These are phyloP conservation scores for Neoascia interrupta DNA, from an alignment of 2,888 invertebrate genomes.

Conservation along the genomic window DNA sequence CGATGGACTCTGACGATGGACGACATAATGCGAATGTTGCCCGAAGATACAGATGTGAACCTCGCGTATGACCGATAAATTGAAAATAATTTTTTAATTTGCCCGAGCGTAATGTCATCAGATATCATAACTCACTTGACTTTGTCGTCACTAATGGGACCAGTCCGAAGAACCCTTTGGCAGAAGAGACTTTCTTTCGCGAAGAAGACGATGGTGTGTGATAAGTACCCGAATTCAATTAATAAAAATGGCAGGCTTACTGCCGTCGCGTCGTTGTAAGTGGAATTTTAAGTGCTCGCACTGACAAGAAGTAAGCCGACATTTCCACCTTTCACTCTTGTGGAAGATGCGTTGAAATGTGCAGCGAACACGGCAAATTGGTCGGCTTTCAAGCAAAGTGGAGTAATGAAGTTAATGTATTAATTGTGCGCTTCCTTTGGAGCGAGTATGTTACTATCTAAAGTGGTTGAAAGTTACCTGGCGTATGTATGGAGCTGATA, in stretches of 20 bases:
- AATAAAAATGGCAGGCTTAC: constrained; percentile 36
- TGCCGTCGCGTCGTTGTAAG: constrained; percentile 31
- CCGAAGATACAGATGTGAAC: too few relatives aligned
- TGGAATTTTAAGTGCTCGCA: constrained; percentile 66
- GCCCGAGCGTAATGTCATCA: constrained; percentile 46
- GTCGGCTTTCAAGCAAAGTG: constrained; percentile 5
- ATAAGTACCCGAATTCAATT: constrained; percentile 17
- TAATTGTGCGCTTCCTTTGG: constrained; percentile 44
- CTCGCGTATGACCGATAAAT: constrained; percentile 23
- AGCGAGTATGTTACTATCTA: too few relatives aligned
- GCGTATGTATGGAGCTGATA: too few relatives aligned
- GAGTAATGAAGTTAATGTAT: constrained; percentile 40
- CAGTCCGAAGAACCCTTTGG: background rate
- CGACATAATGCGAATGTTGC: constrained; percentile 28
- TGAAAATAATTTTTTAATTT: constrained; percentile 44
- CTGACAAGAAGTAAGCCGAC: constrained; percentile 25
- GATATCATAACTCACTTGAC: constrained; percentile 41
- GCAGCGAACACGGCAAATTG: constrained; percentile 23
- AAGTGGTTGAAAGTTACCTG: too few relatives aligned
- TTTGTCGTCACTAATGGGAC: constrained; percentile 19
- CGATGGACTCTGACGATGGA: background rate
- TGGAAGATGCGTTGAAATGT: constrained; percentile 15
- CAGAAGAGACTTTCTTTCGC: constrained; percentile 1
- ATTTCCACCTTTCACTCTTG: constrained; percentile 49
- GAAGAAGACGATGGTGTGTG: constrained; percentile 9